phyloP scores from a whole-genome alignment of 2,888 invertebrate genomes.

The Drosophila merina region DNA sequence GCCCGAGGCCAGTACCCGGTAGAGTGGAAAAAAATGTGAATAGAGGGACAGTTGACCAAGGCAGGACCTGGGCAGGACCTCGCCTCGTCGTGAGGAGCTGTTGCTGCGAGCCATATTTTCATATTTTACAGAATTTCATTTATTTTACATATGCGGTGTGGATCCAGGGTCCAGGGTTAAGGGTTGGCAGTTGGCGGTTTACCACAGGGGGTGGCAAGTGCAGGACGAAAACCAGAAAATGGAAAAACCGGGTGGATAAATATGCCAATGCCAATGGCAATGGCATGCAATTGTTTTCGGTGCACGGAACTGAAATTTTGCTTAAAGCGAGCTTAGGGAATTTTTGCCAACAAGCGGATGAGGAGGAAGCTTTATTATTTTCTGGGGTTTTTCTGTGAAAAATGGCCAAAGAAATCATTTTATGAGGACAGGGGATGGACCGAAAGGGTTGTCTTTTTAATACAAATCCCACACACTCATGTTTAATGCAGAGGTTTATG shows the following conservation, averaged over 20 bases:
- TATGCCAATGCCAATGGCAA: not conserved
- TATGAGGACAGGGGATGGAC: not conserved
- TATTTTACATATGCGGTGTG: constrained; percentile 5
- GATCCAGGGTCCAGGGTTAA: too few relatives aligned
- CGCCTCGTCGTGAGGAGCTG: not conserved
- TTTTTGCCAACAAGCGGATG: not conserved
- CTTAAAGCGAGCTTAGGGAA: not conserved
- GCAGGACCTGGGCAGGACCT: not conserved
- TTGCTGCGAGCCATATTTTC: constrained; percentile 3
- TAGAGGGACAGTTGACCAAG: not conserved
- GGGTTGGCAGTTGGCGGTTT: constrained; percentile 1
- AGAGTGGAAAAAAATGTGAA: too few relatives aligned
- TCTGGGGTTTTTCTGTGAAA: not conserved
- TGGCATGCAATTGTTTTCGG: constrained; percentile 4
- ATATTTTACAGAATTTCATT: constrained; percentile 4
- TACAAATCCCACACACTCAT: not conserved
- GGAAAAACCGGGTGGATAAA: not conserved
- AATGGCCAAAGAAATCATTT: not conserved
- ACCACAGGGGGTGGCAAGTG: not conserved
- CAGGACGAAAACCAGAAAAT: not conserved
- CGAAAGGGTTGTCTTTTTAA: too few relatives aligned
- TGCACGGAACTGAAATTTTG: constrained; percentile 3
- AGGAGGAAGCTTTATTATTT: not conserved
- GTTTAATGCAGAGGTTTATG: not conserved
- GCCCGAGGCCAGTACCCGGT: not conserved